phyloP scores from a whole-genome alignment of 1,140 invertebrate species.

The Trypoxylus dichotomus region DNA sequence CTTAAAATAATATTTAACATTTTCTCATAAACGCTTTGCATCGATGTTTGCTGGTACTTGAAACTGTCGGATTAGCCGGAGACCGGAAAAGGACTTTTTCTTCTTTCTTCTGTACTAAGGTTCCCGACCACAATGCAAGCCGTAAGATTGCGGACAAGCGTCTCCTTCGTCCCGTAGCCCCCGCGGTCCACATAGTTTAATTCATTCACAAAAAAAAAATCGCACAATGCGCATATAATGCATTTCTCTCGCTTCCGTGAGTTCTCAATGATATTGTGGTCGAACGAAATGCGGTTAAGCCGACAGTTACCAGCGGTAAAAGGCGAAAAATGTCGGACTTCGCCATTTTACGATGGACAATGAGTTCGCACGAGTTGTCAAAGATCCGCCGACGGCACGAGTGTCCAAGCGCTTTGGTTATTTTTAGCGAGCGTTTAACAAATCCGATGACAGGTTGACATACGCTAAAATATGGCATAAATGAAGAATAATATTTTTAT shows the following conservation, averaged over 20 bases:
- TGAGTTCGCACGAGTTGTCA: slow-evolving; percentile 22
- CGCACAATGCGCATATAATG: slow-evolving; percentile 18
- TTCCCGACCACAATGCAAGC: not conserved
- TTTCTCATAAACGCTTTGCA: not conserved
- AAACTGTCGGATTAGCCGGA: slow-evolving; percentile 28
- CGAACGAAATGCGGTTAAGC: not conserved
- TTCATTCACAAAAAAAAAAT: slow-evolving; percentile 14
- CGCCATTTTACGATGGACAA: slow-evolving; percentile 3
- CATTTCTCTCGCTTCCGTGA: slow-evolving; percentile 20
- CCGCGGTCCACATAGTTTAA: not conserved
- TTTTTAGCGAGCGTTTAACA: slow-evolving; percentile 4
- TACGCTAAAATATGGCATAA: not conserved
- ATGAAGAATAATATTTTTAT: not conserved
- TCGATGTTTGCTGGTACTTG: slow-evolving; percentile 30
- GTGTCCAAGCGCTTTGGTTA: not conserved
- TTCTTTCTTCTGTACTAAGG: slow-evolving; percentile 11
- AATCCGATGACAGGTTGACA: slow-evolving; percentile 5
- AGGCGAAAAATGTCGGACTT: slow-evolving; percentile 24
- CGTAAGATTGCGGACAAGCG: not conserved
- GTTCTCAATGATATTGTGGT: slow-evolving; percentile 13
- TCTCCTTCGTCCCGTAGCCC: not conserved
- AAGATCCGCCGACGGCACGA: slow-evolving; percentile 14
- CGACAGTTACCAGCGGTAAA: slow-evolving; percentile 9
- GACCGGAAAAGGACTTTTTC: slow-evolving; percentile 27
- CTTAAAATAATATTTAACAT: slow-evolving; percentile 20